A percentile compares a stretch with the other conserved stretches of the same genome.
These are phyloP conservation scores for Peromyscus melanophrys DNA, from an alignment of 2,797 vertebrate genomes.

Conservation along the genomic window DNA sequence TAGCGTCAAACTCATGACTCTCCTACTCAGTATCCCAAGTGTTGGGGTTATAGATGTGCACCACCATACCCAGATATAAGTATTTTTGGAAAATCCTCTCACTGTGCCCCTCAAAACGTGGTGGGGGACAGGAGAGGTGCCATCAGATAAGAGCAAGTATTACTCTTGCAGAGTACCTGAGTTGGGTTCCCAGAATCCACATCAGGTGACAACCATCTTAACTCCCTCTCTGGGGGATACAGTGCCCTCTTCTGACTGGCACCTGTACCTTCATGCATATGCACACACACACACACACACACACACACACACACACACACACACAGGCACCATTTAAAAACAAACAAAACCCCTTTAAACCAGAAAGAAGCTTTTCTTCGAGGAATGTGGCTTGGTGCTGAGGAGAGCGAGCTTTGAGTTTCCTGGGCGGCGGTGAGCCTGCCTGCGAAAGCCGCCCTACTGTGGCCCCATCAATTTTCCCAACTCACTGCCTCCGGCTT, in stretches of 20 bases:
- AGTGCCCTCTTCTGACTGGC: not conserved
- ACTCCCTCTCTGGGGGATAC: no score
- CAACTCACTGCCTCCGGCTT: not conserved
- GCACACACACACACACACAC: not conserved
- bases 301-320: not conserved
- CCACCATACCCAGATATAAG: not conserved
- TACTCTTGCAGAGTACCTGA: not conserved
- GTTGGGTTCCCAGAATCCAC: not conserved
- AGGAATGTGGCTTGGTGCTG: not conserved
- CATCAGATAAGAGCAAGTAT: not conserved
- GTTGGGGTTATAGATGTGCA: not conserved
- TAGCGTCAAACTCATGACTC: not conserved
- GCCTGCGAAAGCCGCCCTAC: not conserved
- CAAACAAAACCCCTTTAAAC: not conserved
- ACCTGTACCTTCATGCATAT: not conserved
- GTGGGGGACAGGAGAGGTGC: not conserved
- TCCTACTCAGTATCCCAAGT: not conserved
- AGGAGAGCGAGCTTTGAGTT: no score
- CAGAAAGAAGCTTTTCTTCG: not conserved
- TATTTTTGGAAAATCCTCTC: not conserved
- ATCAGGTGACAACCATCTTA: not conserved
- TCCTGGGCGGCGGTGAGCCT: fast-evolving
- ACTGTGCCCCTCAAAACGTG: not conserved
- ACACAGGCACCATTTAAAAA: not conserved
- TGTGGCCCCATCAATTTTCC: not conserved